Evolutionary conservation across 2,113 vertebrate genomes (phyloP), one percentile per base, ranked within the genome.

Genomic region (Xenotilapia flavipinnis): DNA sequence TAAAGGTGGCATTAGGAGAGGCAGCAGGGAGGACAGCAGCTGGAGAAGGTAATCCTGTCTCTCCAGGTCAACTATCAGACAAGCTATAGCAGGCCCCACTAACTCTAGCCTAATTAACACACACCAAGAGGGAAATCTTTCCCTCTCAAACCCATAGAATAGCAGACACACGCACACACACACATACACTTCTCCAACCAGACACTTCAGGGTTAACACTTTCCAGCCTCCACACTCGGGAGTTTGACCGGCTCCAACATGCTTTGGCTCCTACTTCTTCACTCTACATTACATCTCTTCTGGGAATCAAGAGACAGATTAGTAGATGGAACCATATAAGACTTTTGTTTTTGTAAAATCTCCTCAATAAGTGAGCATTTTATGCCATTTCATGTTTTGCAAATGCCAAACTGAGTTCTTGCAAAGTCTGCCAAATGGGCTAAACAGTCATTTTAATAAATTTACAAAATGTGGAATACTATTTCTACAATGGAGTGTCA

Each of bases 1-100:
- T 92, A 85, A 91, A 88, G 90, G 84, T 80, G 85, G 92, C 89
- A 93, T 92, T 85, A 92, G 84, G 23, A 77, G 38, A 77, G 65
- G 82, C 83, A 92, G 84, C 70, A 28, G 75, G 88, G 90, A 95
- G 42, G 85, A 87, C 93, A 94, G 93, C 95, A 96, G 95, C 95
- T 96, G 95, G 91, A 92, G 93, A 88, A 89, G 93, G 91, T 95
- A 96, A 95, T 96, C 93, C 92, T 45, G 91, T 94, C 92, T 95
- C 95, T 94, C 89, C 93, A 94, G 96, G 96, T 96, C 95, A 95
- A 81, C 88, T 90, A 86, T 87, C 91, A 94, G 92, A 95, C 96
- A 95, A 94, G 95, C 94, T 93, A 89, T 45, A 93, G 95, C 95
- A 95, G 89, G 95, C 91, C 93, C 89, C 86, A 86, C 93, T 91